Evolutionary conservation across 2,888 invertebrate species (phyloP), one percentile per base, ranked within the genome.

Genomic region (Andrena marginata): DNA sequence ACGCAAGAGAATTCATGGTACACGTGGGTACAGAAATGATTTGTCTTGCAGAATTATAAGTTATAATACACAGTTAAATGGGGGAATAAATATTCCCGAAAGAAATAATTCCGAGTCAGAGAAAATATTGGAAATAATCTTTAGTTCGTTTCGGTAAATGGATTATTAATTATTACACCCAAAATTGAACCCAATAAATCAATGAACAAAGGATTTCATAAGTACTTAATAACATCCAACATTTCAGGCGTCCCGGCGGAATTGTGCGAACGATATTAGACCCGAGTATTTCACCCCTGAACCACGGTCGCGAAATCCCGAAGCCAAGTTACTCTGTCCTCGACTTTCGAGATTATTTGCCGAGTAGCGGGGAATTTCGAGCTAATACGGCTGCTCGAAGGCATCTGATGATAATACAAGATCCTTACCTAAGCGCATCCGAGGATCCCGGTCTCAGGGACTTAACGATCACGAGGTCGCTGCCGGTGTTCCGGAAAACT

Each of bases 401-500:
- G 56, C 10, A 26, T 16, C 35, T 54, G 56, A 85, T 54, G 76
- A 69, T 75, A 73, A 78, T 60, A 67, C 56, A 70, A 31, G 63
- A 42, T 48, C 65, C 86, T 84, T 89, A 94, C 94, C 94, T 94
- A 56, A 95, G 95, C 85, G 94, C 93, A 88, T 96, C 95, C 31
- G 95, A 94, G 49, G 95, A 95, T 5, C 95, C 95, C 64, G 95
- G 95, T 84, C 96, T 95, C 78, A 97, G 94, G 67, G 96, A 96
- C 92, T 97, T 97, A 85, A 97, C 97, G 59, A 97, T 96, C 67
- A 97, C 97, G 72, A 97, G 95, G 89, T 96, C 91, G 82, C 90
- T 92, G 81, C 81, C 84, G 29, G 92, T 91, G 77, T 91, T 91
- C 74, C 93, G 91, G 80, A 93, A 92, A 78, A 92, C 85, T 84